phyloP scores from a whole-genome alignment of 2,113 vertebrate species.

The Pseudolaguvia tuberculata region DNA sequence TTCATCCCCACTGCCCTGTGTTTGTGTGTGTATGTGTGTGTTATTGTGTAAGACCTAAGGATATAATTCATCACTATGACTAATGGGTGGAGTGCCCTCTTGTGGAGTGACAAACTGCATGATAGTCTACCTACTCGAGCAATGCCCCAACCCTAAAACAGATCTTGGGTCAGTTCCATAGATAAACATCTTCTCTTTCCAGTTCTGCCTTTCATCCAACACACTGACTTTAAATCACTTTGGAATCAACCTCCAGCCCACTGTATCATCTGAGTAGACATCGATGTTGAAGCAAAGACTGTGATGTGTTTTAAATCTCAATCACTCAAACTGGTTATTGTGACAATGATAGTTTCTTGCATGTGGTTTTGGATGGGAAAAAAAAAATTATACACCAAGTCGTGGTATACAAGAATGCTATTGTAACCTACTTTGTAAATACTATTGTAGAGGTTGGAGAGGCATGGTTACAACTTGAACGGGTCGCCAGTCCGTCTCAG shows the following conservation, averaged over 20 bases:
- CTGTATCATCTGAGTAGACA: neutral
- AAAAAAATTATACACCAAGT: neutral
- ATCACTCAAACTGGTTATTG: neutral
- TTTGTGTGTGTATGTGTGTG: constrained; percentile 19
- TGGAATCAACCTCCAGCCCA: neutral
- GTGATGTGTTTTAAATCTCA: constrained; percentile 7
- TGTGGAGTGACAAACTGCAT: constrained; percentile 44
- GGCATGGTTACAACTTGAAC: too few species aligned
- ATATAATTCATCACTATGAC: constrained; percentile 36
- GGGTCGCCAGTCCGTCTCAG: too few species aligned
- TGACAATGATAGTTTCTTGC: neutral
- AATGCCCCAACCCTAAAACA: neutral
- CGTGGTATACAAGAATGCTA: neutral
- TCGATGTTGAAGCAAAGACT: too few species aligned
- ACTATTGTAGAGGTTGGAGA: too few species aligned
- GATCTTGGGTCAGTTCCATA: neutral
- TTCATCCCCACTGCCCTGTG: constrained; percentile 37
- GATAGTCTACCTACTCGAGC: neutral
- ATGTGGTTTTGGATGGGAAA: neutral
- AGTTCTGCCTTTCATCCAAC: neutral
- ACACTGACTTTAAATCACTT: neutral
- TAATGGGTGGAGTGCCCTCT: constrained; percentile 51
- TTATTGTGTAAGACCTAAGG: constrained; percentile 2
- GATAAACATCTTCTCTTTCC: neutral
- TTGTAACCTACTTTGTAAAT: neutral